These are phyloP conservation scores for Aphidius ervi DNA, from an alignment of 1,140 invertebrate genomes.

Conservation along the genomic window DNA sequence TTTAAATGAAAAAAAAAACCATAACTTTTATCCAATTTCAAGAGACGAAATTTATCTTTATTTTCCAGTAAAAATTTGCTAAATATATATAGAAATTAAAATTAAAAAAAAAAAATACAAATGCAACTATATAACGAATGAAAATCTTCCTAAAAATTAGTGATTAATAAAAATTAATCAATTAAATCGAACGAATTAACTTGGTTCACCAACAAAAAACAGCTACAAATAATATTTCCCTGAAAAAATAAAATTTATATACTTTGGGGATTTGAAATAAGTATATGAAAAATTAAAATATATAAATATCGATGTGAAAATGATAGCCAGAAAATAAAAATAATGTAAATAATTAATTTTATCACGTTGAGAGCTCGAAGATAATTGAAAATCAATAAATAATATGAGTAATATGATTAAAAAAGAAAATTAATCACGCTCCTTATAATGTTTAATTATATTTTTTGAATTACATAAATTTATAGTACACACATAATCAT, in stretches of 20 bases:
- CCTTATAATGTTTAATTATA: conserved; percentile 7
- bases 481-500: too few relatives aligned
- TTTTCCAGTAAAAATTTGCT: too few relatives aligned
- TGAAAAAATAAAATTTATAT: too few relatives aligned
- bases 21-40: too few relatives aligned
- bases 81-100: background rate
- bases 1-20: background rate
- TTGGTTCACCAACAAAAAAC: too few relatives aligned
- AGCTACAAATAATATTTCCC: too few relatives aligned
- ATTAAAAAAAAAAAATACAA: background rate
- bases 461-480: background rate
- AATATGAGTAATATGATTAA: background rate
- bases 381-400: conserved; percentile 4
- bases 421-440: conserved; percentile 9
- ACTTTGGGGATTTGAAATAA: background rate
- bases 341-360: conserved; percentile 10
- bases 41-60: too few relatives aligned
- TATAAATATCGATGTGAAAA: conserved; percentile 8
- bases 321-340: background rate
- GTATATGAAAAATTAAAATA: conserved; percentile 8
- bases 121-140: background rate
- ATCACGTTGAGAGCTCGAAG: conserved; percentile 5
- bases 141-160: too few relatives aligned
- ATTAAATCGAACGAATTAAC: too few relatives aligned
- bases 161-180: too few relatives aligned